These are phyloP conservation scores for Piliocolobus tephrosceles DNA, from an alignment of 2,113 vertebrate genomes.

Conservation along the genomic window DNA sequence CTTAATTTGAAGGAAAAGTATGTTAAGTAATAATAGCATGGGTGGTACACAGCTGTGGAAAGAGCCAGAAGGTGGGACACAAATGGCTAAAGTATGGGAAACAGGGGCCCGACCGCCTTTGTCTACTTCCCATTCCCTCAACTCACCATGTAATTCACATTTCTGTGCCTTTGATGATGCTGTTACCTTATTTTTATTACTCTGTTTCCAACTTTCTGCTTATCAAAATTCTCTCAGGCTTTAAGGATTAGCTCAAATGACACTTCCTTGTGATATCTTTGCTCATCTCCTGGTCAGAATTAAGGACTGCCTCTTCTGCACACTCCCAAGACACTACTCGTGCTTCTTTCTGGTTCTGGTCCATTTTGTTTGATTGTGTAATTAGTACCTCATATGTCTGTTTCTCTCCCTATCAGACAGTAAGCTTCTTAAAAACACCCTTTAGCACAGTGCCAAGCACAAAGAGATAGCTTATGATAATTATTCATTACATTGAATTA, in stretches of 20 bases:
- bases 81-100: slow-evolving; percentile 1
- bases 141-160: background rate
- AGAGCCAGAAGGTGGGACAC: background rate
- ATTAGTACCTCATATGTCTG: background rate
- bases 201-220: background rate
- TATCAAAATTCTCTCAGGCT: background rate
- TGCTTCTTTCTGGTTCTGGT: background rate
- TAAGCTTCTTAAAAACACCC: background rate
- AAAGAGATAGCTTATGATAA: background rate
- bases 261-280: slow-evolving; percentile 24
- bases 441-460: background rate
- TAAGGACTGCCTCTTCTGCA: background rate
- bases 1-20: background rate
- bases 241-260: background rate
- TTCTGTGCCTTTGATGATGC: background rate
- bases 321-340: background rate
- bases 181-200: background rate
- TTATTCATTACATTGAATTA: background rate
- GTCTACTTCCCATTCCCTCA: background rate
- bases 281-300: background rate
- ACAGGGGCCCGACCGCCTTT: background rate
- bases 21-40: background rate
- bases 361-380: background rate
- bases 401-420: background rate
- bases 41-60: background rate